Evolutionary conservation across 2,797 vertebrate species (phyloP).

Genomic region (Amniataba percoides): DNA sequence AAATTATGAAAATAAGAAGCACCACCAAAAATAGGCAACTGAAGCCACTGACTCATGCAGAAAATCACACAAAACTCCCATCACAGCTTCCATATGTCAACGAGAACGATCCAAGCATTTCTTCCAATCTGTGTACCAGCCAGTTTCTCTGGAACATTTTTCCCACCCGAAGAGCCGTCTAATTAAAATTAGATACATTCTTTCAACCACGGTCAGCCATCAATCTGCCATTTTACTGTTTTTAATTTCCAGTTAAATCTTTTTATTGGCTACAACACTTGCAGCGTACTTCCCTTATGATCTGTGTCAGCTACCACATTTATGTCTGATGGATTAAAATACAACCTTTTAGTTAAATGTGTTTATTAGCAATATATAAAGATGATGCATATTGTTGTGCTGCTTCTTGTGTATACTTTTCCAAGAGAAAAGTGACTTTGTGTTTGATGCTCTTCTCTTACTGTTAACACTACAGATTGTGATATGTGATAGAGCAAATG

Average conservation of each 20-base stretch:
- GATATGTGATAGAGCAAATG: background rate
- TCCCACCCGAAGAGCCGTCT: background rate
- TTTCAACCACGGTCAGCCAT: background rate
- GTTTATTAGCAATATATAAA: background rate
- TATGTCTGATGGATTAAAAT: background rate
- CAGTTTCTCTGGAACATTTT: background rate
- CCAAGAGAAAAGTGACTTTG: background rate
- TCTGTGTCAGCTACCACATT: background rate
- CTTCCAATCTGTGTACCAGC: background rate
- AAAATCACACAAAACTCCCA: slow-evolving; percentile 10
- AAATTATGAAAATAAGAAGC: slow-evolving; percentile 21
- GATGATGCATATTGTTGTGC: background rate
- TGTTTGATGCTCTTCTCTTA: background rate
- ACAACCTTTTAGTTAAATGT: background rate
- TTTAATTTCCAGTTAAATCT: background rate
- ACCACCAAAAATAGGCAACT: background rate
- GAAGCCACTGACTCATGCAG: slow-evolving; percentile 6
- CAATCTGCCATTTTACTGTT: background rate
- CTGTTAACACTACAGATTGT: background rate
- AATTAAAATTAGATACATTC: slow-evolving; percentile 17
- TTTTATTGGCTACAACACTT: background rate
- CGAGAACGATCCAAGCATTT: slow-evolving; percentile 9
- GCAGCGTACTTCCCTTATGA: background rate
- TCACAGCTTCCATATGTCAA: slow-evolving; percentile 7
- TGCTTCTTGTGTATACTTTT: background rate